Conservation (phyloP, 2,888 invertebrate genomes). For the Heteromurus nitidus region DNA sequence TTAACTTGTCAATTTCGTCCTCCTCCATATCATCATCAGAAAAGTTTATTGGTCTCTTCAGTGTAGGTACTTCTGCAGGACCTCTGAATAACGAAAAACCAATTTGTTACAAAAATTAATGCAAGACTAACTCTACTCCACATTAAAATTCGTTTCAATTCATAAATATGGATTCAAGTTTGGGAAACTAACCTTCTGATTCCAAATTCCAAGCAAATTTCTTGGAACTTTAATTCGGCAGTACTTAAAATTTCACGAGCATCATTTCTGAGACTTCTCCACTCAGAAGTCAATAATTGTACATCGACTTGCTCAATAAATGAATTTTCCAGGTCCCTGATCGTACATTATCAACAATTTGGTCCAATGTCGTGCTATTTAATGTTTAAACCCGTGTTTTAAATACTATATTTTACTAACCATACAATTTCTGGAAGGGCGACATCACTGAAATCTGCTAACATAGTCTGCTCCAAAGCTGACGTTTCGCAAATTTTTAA, state of each 20-base stretch:
- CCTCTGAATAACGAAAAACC: slow-evolving; percentile 34
- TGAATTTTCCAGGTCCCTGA: slow-evolving; percentile 44
- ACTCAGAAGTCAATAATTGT: slow-evolving; percentile 4
- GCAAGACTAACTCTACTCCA: too few species aligned
- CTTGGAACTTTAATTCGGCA: slow-evolving; percentile 22
- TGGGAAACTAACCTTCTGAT: slow-evolving; percentile 16
- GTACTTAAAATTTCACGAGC: slow-evolving; percentile 3
- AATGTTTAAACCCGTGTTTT: background rate
- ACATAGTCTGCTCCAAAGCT: background rate
- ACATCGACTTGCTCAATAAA: slow-evolving; percentile 25
- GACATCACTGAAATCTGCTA: slow-evolving; percentile 8
- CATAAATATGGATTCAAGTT: too few species aligned
- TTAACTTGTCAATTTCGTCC: too few species aligned
- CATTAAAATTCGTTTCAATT: too few species aligned
- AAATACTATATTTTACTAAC: background rate
- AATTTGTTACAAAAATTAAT: too few species aligned
- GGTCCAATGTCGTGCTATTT: background rate
- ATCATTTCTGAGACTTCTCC: slow-evolving; percentile 14
- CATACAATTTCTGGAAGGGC: slow-evolving; percentile 41
- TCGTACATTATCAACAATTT: background rate
- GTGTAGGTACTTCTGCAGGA: slow-evolving; percentile 24
- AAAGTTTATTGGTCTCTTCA: too few species aligned
- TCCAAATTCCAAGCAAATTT: slow-evolving; percentile 43
- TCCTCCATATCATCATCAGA: too few species aligned
- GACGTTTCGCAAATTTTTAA: slow-evolving; percentile 22